These are phyloP conservation scores for Coelogynopora nodosa DNA, from an alignment of 2,888 invertebrate species.

Conservation along the genomic window DNA sequence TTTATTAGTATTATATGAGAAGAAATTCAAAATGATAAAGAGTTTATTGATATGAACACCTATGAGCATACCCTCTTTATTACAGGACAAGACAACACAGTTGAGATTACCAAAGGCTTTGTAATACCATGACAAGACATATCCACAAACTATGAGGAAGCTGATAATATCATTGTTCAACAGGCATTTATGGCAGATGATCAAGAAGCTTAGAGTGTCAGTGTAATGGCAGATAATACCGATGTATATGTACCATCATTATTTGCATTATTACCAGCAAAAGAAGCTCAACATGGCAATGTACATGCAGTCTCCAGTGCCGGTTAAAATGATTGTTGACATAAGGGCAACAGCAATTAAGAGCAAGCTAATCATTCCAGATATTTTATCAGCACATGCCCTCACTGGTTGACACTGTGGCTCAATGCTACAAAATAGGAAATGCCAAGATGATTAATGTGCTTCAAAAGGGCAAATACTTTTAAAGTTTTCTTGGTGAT, in stretches of 20 bases:
- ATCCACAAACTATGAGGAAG: constrained; percentile 48
- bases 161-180: constrained; percentile 48
- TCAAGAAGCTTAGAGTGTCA: neutral
- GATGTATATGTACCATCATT: neutral
- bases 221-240: constrained; percentile 1
- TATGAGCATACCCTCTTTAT: constrained; percentile 30
- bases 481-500: neutral
- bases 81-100: constrained; percentile 35
- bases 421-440: neutral
- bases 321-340: neutral
- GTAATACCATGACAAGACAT: constrained; percentile 40
- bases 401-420: constrained; percentile 22
- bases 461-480: neutral
- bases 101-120: constrained; percentile 26
- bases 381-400: constrained; percentile 13
- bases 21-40: too few species aligned
- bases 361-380: constrained; percentile 2
- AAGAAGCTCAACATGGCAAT: neutral
- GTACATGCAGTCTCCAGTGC: neutral
- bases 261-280: neutral
- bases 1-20: too few species aligned
- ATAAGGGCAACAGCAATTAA: neutral
- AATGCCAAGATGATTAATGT: neutral
- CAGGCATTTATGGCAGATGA: constrained; percentile 38
- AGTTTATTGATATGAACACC: too few species aligned